Conservation (phyloP, 2,797 vertebrate species). For the Gobionotothen gibberifrons region DNA sequence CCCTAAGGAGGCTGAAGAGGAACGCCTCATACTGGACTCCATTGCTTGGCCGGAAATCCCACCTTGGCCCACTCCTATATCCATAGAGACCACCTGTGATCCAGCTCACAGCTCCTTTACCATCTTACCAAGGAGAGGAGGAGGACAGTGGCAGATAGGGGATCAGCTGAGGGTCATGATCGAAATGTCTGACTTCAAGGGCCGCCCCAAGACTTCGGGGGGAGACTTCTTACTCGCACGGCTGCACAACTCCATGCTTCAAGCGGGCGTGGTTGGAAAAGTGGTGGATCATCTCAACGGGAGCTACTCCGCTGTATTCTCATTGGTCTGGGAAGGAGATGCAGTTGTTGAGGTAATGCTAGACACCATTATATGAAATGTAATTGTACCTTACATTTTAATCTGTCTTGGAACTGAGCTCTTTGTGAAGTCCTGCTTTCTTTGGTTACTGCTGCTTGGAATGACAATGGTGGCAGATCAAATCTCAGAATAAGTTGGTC, state of each 20-base stretch:
- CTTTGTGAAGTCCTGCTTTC: no score
- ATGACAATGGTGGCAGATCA: no score
- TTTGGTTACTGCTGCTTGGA: no score
- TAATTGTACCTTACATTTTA: no score
- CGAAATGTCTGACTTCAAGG: conserved; percentile 31
- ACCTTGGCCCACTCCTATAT: neutral
- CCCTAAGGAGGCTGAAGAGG: conserved; percentile 12
- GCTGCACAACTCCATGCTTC: conserved; percentile 23
- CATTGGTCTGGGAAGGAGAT: conserved; percentile 55
- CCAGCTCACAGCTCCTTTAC: conserved; percentile 47
- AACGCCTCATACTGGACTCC: conserved; percentile 15
- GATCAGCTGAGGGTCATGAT: conserved; percentile 46
- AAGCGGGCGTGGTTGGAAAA: conserved; percentile 54
- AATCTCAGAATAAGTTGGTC: no score
- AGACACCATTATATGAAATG: no score
- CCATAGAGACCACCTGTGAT: conserved; percentile 23
- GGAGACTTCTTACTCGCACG: conserved; percentile 50
- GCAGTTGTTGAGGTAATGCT: neutral
- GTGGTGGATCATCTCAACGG: conserved; percentile 64
- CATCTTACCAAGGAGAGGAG: conserved; percentile 15
- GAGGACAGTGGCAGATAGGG: conserved; percentile 28
- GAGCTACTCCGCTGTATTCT: conserved; percentile 52
- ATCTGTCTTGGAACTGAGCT: no score
- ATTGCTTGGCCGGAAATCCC: conserved; percentile 49
- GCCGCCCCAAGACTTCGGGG: conserved; percentile 38